Base-by-base conservation (phyloP, 2,113 vertebrate species). In the Garra rufa region DNA sequence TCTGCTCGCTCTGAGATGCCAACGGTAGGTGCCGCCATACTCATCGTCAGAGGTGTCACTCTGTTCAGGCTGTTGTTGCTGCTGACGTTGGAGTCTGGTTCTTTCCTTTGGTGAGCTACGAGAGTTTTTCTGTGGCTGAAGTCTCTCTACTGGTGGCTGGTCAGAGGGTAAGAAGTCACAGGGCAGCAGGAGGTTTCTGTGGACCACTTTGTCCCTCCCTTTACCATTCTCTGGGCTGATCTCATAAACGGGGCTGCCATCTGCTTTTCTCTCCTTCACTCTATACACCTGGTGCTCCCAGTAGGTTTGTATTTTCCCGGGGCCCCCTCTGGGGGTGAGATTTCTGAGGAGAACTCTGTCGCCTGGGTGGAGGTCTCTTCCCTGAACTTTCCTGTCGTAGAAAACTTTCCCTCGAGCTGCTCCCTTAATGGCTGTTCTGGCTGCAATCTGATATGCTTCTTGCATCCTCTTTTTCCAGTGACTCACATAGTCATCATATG, bases 201-300 rank as follows among this genome's bases (percentile, higher is more conserved):
- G 78, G 3, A 82, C 26, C 6, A 71, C 48, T 14, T 7, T 61
- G 13, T 44, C 17, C 1, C 55, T 87, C 0, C 74, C 82, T 4
- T 28, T 19, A 1, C 84, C 77, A 15, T 43, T 78, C 28, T 89
- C 83, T 15, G 80, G 87, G 1, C 44, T 24, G 21, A 88, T 46
- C 7, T 38, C 17, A 28, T 88, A 87, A 0, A 88, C 84, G 0
- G 73, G 85, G 15, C 75, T 86, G 50, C 85, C 67, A 5, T 86
- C 13, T 0, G 13, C 13, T 55, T 88, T 89, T 4, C 76, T 82
- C 9, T 83, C 65, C 5, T 17, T 87, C 4, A 90, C 86, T 6
- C 13, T 59, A n/a, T 79, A 83, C 0, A 90, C 70, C 4, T 79
- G 70, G 3, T 67, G 6, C 21, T 89, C 89, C 89, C 88, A 89